Conservation (phyloP, 2,113 vertebrate genomes). For the Ochotona princeps region DNA sequence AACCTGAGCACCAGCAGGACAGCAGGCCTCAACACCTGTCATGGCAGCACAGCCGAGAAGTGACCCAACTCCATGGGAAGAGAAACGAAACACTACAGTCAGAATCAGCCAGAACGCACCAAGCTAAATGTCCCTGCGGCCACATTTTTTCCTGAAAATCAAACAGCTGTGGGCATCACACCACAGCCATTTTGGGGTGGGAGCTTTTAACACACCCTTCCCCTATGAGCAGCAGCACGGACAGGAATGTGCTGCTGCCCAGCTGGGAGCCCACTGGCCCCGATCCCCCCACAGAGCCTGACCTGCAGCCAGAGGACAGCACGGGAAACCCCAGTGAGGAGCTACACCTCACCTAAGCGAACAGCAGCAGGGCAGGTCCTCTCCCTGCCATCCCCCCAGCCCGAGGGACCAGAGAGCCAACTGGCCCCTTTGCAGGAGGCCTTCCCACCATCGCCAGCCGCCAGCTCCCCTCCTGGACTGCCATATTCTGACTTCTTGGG, state of each 20-base stretch:
- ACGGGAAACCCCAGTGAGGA: not conserved
- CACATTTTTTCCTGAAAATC: not conserved
- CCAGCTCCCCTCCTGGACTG: not conserved
- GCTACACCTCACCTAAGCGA: no score
- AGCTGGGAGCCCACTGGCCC: not conserved
- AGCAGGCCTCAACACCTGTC: not conserved
- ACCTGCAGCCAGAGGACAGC: not conserved
- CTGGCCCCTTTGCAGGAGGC: not conserved
- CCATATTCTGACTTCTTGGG: not conserved
- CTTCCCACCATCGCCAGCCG: not conserved
- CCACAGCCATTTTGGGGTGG: not conserved
- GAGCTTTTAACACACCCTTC: not conserved
- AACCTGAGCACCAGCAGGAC: not conserved
- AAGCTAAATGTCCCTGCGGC: not conserved
- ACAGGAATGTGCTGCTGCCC: fast-evolving
- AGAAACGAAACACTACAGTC: not conserved
- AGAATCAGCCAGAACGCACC: not conserved
- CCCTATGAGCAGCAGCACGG: not conserved
- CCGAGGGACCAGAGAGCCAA: not conserved
- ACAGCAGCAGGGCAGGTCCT: not conserved
- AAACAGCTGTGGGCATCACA: not conserved
- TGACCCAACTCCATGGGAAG: not conserved
- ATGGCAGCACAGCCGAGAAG: not conserved
- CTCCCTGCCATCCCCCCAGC: not conserved
- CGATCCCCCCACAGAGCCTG: not conserved